Evolutionary conservation across 2,113 vertebrate species (phyloP), one percentile per base, ranked within the genome.

Genomic region (Synchiropus splendidus): DNA sequence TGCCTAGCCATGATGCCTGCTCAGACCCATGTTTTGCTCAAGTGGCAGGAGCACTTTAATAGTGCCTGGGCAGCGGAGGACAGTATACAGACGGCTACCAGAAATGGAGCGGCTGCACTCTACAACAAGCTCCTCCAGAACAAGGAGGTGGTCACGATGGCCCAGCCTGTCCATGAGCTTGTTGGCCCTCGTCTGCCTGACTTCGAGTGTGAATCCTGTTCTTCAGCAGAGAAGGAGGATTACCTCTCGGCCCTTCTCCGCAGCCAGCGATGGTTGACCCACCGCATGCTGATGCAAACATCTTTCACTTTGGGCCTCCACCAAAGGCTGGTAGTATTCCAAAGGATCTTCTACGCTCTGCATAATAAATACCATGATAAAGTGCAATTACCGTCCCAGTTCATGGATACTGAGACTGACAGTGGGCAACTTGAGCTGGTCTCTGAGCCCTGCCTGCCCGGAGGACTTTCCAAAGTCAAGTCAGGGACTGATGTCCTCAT

Each of bases 1-100:
- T 84, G 85, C 64, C 55, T 62, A 82, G 78, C 77, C 61, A 88
- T 88, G 86, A 80, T 88, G 78, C 79, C 83, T 64, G 83, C 80
- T 66, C 83, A 86, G 81, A 87, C 82, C 48, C 80, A 85, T 67
- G 81, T 88, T 55, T 86, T 87, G 82, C 70, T 85, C 46, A 87
- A 88, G 69, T 88, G 86, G 86, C 86, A 86, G 67, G 86, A 88
- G 77, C 86, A 88, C 68, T 80, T 87, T 66, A 88, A 88, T 63
- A 76, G 85, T 67, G 83, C 80, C 70, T 88, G 86, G 86, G 86
- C 85, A 2, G 59, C 78, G 3, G 86, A 88, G 54, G 84, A 88
- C 69, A 78, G 79, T 5, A 41, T 77, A 3, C 71, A 80, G 58
- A 73, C 67, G 1, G 76, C 82, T 53, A 74, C 58, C 17, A 75